Evolutionary conservation across 2,888 invertebrate species (phyloP), one percentile per base, ranked within the genome.

Genomic region (Malacosoma neustria): DNA sequence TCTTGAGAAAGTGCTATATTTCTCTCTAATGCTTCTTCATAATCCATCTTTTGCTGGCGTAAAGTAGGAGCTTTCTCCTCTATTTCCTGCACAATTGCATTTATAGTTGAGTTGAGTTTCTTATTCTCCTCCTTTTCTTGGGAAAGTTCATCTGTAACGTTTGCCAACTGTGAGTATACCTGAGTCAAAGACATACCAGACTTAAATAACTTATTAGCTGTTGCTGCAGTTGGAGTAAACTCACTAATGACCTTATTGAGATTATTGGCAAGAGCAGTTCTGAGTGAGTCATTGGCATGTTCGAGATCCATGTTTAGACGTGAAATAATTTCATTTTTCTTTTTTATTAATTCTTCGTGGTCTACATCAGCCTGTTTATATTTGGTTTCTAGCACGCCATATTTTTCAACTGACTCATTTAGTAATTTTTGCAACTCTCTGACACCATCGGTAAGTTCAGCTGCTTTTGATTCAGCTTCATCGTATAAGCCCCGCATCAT

Each of bases 131-230:
- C 92, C 62, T 93, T 93, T 58, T 93, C 92, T 30, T 89, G 72
- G 32, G 90, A 81, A 30, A 97, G 79, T 51, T 93, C 92, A 56
- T 97, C 95, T 7, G 90, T 88, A 1, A 90, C 88, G 56, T 92
- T 91, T 0, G 95, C 93, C 60, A 96, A 91, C 60, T 96, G 91
- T 1, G 93, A 92, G 75, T 97, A 98, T 43, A 98, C 90, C 76
- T 97, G 95, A 0, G 98, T 97, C 9, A 98, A 84, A 2, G 96
- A 93, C 89, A 96, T 91, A 32, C 96, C 96, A 9, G 94, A 92
- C 66, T 95, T 94, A 11, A 97, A 86, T 30, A 97, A 87, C 56
- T 92, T 91, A 62, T 94, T 94, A 3, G 96, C 93, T 32, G 93
- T 91, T 3, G 96, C 95, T 4, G 97, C 97, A n/a, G 94, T 91